Evolutionary conservation across 2,797 vertebrate genomes (phyloP), one percentile per base, ranked within the genome.

Genomic region (Rallus crepitans): DNA sequence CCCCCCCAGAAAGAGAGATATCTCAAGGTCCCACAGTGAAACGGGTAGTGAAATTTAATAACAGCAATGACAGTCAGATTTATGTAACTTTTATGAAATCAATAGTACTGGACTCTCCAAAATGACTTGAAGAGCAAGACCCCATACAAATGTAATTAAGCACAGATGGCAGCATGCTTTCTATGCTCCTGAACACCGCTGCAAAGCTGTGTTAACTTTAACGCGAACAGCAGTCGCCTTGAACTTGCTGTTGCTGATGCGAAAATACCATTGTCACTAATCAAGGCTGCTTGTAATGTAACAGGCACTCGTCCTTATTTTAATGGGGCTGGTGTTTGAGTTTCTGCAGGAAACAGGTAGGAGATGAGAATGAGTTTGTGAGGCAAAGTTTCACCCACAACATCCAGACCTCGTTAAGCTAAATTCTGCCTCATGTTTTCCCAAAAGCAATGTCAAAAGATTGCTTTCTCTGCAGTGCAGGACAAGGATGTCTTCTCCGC

Each of bases 51-150:
- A 95, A 95, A 94, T 92, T 80, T 92, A 95, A 82, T 91, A 95
- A 60, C 33, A 65, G 40, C 48, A 80, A 11, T 60, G 65, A 68
- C 83, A 95, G 88, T 82, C 88, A 95, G 86, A 94, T 96, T 96
- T 94, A 93, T 92, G 75, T 85, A 93, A 95, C 91, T 95, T 95
- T 89, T 71, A 92, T 87, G 84, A 89, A 96, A 95, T 92, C 95
- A 93, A 82, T 95, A 96, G 61, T 71, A 85, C 83, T 40, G 75
- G 92, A 87, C 88, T 93, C 69, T 95, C 81, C 72, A 93, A 92
- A 95, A 95, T 68, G 7, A 85, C 87, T 90, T 81, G 88, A 91
- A 87, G 83, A 95, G 33, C 24, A 17, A 94, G 94, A 83, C 86
- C 94, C 35, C 81, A 87, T 89, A 89, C 86, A 94, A 96, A 87